Evolutionary conservation across 2,888 invertebrate genomes (phyloP), one percentile per base, ranked within the genome.

Genomic region (Strigamia transsilvanica): DNA sequence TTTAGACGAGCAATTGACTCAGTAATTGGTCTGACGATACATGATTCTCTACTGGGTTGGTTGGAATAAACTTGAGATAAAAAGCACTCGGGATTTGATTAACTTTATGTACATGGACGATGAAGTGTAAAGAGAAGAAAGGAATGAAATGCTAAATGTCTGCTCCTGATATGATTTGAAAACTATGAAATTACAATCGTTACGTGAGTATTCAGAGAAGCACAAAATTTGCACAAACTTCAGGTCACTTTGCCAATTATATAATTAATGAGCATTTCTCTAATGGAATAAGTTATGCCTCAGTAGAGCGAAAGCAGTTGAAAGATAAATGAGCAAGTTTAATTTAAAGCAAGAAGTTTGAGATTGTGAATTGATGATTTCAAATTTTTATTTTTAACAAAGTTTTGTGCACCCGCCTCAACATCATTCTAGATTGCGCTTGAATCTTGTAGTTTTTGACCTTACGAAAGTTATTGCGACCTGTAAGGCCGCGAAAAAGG

Each of bases 1-100:
- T 46, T 46, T 46, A 15, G 46, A 46, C 46, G 46, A 46, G 46
- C 46, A 46, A 46, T 46, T 46, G 46, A 46, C 46, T 46, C 46
- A 5, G 46, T 46, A 46, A 46, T 46, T 46, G 46, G 13, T 13
- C 15, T 13, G 46, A 46, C 46, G 46, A 46, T 46, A 46, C 46
- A 46, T 46, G 46, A 46, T 46, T 46, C n/a, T 46, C 46, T 13
- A 15, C n/a, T 46, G 46, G 13, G 13, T 46, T 46, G 46, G 46
- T 46, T 13, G 46, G n/a, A 46, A 46, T 46, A 5, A 46, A 46
- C 46, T 46, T 46, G 46, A 46, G 5, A 46, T 46, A n/a, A 46
- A 46, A 10, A 4, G 5, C 12, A n/a, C 46, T 46, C n/a, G 46
- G n/a, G 46, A 46, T 46, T 46, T 46, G 13, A 46, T n/a, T 46